Conservation (phyloP, 2,797 vertebrate genomes). For the Trichosurus vulpecula region DNA sequence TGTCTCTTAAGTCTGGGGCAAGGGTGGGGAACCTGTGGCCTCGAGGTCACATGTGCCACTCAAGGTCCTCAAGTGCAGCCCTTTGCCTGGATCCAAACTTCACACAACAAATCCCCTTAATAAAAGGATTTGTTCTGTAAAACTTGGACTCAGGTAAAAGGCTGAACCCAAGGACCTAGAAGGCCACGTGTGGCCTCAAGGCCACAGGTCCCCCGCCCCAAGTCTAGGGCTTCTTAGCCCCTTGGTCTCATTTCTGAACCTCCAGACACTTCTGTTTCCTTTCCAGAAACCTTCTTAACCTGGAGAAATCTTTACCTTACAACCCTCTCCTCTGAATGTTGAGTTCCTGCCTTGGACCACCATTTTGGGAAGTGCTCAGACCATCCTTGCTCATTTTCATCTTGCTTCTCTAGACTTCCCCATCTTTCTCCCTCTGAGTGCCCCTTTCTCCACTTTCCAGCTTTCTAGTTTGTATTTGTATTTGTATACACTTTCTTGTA, state of each 20-base stretch:
- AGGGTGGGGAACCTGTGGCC: too few relatives aligned
- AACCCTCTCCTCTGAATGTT: not conserved
- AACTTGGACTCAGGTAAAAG: too few relatives aligned
- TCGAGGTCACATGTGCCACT: too few relatives aligned
- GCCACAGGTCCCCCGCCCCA: too few relatives aligned
- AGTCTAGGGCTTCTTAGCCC: not conserved
- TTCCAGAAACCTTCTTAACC: constrained; percentile 38
- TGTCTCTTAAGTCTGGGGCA: not conserved
- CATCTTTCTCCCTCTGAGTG: not conserved
- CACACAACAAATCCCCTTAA: too few relatives aligned
- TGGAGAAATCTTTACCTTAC: not conserved
- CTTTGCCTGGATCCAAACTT: too few relatives aligned
- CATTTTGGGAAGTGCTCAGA: not conserved
- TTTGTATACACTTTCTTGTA: not conserved
- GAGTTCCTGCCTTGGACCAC: not conserved
- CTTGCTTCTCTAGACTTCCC: not conserved
- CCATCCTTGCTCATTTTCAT: not conserved
- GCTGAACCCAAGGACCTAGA: too few relatives aligned
- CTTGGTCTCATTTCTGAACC: not conserved
- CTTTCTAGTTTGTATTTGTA: not conserved
- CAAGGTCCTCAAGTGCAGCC: too few relatives aligned
- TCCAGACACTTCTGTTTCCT: constrained; percentile 62
- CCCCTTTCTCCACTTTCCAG: not conserved
- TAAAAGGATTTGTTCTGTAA: too few relatives aligned
- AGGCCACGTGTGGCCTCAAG: too few relatives aligned